Base-by-base conservation (phyloP, 2,888 invertebrate genomes). In the Prostheceraeus crozeri region DNA sequence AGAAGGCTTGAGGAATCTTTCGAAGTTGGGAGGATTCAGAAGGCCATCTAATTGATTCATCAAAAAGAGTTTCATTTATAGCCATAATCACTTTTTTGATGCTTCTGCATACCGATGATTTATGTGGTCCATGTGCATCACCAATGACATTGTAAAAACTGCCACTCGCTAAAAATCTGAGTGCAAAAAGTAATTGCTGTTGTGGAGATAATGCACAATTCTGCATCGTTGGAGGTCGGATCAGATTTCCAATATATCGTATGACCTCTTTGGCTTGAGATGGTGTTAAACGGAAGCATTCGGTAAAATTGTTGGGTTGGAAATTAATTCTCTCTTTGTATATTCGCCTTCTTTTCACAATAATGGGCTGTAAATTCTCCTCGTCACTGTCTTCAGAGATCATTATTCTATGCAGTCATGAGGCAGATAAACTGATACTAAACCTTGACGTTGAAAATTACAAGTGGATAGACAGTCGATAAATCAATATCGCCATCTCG, bases 1-100 rank as follows among this genome's bases (percentile, higher is more conserved):
- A 53, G 28, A 48, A 53, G 30, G 25, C 35, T 53, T 53, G 53
- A 28, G 53, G 31, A 33, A 53, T 53, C 23, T 28, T 25, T 23
- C 19, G 19, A 19, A 25, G 25, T 23, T 3, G 19, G 14, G 25
- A 19, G 30, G 25, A 28, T 28, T 19, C 19, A 19, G 25, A 25
- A 14, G 25, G 53, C 4, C 53, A 53, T 25, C 25, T 25, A 3
- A 53, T 25, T 35, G 30, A n/a, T n/a, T n/a, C 52, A 27, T 51
- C 19, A 36, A 51, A 51, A 10, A 51, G 52, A 33, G 21, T 14
- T 33, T 8, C 14, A 23, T 51, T 51, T 8, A 51, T 33, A 33
- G 52, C 52, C 14, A 14, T 28, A 30, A 51, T 6, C 4, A 51
- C 30, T 14, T 27, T 23, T n/a, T 36, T 23, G 19, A 6, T 36